Conservation (phyloP, 1,140 invertebrate species). For the Drosophila bocqueti region DNA sequence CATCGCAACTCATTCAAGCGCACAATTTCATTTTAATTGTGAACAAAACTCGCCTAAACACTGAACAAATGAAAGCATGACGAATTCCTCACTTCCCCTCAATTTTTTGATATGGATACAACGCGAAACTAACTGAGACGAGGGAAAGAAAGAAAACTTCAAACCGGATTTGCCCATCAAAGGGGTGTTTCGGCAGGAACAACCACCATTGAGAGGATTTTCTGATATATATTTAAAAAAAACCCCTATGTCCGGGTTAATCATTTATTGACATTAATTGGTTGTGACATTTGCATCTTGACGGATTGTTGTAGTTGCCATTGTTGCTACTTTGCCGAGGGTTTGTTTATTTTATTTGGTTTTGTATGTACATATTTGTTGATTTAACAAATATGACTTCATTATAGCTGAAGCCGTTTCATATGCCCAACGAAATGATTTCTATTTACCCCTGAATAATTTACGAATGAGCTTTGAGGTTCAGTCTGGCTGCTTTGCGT, state of each 20-base stretch:
- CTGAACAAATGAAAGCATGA: conserved; percentile 80
- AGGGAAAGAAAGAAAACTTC: conserved; percentile 17
- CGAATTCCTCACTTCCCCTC: conserved; percentile 47
- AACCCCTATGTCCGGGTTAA: conserved; percentile 40
- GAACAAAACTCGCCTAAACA: conserved; percentile 75
- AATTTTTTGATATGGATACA: conserved; percentile 36
- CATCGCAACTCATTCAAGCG: conserved; percentile 43
- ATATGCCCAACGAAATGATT: conserved; percentile 27
- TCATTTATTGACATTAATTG: conserved; percentile 84
- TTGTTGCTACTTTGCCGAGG: conserved; percentile 74
- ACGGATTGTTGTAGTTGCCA: conserved; percentile 80
- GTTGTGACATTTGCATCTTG: conserved; percentile 84
- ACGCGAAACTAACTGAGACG: conserved; percentile 31
- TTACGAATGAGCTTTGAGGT: conserved; percentile 75
- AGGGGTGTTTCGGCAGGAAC: conserved; percentile 39
- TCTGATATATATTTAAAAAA: background rate
- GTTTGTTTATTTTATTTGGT: conserved; percentile 54
- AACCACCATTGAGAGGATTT: conserved; percentile 30
- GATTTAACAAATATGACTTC: conserved; percentile 78
- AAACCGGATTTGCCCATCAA: conserved; percentile 52
- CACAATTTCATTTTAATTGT: conserved; percentile 80
- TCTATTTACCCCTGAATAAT: conserved; percentile 64
- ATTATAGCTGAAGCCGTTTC: conserved; percentile 61
- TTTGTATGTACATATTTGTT: conserved; percentile 45
- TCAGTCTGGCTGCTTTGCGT: conserved; percentile 49